These are phyloP conservation scores for Brachionus rubens DNA, from an alignment of 1,140 invertebrate genomes.

Conservation along the genomic window DNA sequence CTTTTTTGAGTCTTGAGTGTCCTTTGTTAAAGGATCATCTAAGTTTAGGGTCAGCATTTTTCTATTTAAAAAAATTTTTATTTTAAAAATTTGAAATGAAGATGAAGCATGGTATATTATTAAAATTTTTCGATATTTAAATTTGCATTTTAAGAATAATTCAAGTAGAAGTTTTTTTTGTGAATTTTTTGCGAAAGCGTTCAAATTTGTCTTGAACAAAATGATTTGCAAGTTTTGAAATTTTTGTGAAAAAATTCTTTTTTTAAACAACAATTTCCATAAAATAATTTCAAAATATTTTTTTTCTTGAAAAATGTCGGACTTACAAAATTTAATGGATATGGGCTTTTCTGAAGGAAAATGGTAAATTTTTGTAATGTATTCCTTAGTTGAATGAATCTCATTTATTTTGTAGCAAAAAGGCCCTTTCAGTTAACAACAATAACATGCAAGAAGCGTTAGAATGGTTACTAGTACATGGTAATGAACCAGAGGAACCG, in stretches of 20 bases:
- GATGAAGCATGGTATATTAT: too few species aligned
- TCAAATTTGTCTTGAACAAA: too few species aligned
- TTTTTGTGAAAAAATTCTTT: too few species aligned
- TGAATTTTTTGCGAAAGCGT: too few species aligned
- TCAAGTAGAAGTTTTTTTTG: too few species aligned
- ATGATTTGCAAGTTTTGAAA: too few species aligned
- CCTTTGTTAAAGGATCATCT: background rate
- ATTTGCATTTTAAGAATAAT: too few species aligned
- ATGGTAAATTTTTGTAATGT: background rate
- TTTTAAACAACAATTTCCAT: too few species aligned
- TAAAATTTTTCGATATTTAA: too few species aligned
- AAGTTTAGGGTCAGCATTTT: slow-evolving; percentile 33
- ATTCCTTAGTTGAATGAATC: background rate
- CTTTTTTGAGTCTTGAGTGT: background rate
- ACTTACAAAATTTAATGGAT: background rate
- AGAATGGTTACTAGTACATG: slow-evolving; percentile 27
- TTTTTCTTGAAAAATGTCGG: background rate
- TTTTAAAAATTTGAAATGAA: too few species aligned
- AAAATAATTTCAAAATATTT: too few species aligned
- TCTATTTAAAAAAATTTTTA: background rate
- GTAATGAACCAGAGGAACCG: background rate
- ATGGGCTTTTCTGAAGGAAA: slow-evolving; percentile 11
- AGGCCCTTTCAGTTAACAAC: slow-evolving; percentile 18
- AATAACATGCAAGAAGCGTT: slow-evolving; percentile 33
- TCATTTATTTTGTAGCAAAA: background rate